Percentiles rank a stretch among this genome's conserved stretches.
phyloP scores from a whole-genome alignment of 2,113 vertebrate genomes.

The Leptobrachium ailaonicum region DNA sequence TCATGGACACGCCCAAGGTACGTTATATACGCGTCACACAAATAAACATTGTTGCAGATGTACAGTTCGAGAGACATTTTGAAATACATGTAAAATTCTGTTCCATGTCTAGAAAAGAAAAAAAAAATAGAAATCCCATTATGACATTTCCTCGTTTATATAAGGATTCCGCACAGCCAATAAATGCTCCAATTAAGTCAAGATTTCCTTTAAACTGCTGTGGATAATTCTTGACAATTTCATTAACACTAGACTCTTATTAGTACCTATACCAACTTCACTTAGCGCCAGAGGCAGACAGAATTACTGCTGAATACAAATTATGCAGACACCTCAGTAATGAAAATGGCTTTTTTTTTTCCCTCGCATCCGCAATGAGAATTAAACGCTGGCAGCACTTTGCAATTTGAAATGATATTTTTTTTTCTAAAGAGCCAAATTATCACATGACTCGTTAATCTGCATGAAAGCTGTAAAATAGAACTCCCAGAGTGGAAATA shows the following conservation, averaged over 20 bases:
- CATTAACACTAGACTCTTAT: conserved; percentile 50
- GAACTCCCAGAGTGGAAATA: conserved; percentile 26
- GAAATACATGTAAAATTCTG: conserved; percentile 26
- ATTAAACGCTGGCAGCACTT: conserved; percentile 50
- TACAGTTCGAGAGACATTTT: conserved; percentile 24
- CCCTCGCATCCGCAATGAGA: conserved; percentile 44
- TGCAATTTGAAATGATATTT: conserved; percentile 50
- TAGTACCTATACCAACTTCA: conserved; percentile 49
- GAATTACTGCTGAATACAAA: conserved; percentile 49
- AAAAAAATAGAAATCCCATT: conserved; percentile 9
- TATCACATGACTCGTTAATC: conserved; percentile 47
- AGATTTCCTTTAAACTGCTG: conserved; percentile 50
- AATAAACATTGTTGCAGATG: conserved; percentile 10
- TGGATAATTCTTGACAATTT: conserved; percentile 50
- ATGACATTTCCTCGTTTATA: conserved; percentile 39
- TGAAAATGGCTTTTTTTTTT: conserved; percentile 47
- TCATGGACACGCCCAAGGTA: too few species aligned
- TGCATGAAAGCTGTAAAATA: conserved; percentile 38
- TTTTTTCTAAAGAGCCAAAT: conserved; percentile 49
- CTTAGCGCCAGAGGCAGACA: conserved; percentile 47
- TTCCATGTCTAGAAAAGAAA: conserved; percentile 17
- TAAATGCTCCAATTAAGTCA: conserved; percentile 50
- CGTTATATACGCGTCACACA: too few species aligned
- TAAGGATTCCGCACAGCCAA: conserved; percentile 43
- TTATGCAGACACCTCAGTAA: conserved; percentile 46